Evolutionary conservation across 2,113 vertebrate species (phyloP).

Genomic region (Stegostoma tigrinum): DNA sequence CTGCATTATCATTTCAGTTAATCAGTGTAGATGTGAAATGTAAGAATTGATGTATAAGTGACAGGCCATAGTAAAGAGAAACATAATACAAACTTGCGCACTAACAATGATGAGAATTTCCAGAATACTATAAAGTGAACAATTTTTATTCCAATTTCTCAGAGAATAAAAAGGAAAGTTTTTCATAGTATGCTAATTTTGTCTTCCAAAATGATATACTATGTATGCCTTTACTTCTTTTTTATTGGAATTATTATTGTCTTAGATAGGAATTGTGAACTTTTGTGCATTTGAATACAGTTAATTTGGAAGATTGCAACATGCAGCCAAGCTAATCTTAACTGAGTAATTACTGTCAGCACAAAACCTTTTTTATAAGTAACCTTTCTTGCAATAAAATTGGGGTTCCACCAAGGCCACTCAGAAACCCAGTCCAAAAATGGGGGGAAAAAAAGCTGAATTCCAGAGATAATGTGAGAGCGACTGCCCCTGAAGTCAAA

Average conservation of each 20-base stretch:
- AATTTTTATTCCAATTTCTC: not conserved
- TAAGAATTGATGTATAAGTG: not conserved
- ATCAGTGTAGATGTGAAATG: not conserved
- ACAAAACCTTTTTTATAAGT: not conserved
- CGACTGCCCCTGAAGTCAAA: too few relatives aligned
- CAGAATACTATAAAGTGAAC: too few relatives aligned
- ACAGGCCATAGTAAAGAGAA: not conserved
- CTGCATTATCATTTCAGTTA: slow-evolving; percentile 10
- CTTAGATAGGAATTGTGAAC: not conserved
- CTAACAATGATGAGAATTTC: not conserved
- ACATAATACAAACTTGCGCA: too few relatives aligned
- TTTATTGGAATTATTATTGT: not conserved
- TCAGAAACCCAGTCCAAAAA: too few relatives aligned
- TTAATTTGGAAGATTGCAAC: not conserved
- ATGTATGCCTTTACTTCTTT: not conserved
- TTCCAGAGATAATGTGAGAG: too few relatives aligned
- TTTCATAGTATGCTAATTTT: not conserved
- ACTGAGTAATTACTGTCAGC: not conserved
- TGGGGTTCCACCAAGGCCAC: too few relatives aligned
- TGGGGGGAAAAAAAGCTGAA: too few relatives aligned
- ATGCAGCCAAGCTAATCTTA: not conserved
- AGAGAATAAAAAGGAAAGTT: not conserved
- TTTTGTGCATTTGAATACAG: not conserved
- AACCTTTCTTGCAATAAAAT: not conserved
- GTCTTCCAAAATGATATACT: not conserved